Base-by-base conservation (phyloP, 37 sponge, comb jelly and placozoan species). In the Aplysina aerophoba region DNA sequence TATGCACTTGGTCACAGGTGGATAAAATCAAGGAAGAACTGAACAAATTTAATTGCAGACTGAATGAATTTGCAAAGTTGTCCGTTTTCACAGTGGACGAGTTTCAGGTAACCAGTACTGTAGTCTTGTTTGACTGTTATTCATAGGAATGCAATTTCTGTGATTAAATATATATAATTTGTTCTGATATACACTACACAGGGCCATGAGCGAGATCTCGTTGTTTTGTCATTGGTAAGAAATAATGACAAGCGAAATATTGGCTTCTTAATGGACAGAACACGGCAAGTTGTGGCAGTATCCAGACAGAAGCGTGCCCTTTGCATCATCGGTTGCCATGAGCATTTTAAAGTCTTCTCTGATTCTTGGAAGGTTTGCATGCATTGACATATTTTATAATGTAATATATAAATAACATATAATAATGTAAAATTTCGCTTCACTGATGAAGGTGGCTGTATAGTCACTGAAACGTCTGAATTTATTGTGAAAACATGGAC, bases 281-380 rank as follows among this genome's bases (percentile, higher is more conserved):
- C 75, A 30, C 44, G 86, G 38, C 79, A 54, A 27, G 86, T 85
- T 38, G 86, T 85, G 79, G 86, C 67, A 25, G 21, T 65, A 15
- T 85, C 86, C 15, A 61, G 86, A 39, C 86, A 85, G 50, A 85
- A 77, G 55, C 38, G 86, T 75, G 86, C 63, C 40, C 63, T 85
- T 38, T 85, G 75, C 79, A 85, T 85, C 35, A 57, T 85, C 15
- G 86, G 79, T 53, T 22, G 39, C 21, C 30, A 35, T 25, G 5
- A 17, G 19, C 83, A 62, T 67, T 24, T 28, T 14, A 50, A 55
- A 15, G 22, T 12, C 38, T 15, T 65, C 2, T 65, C 66, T 55
- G 25, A 33, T 69, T 31, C 71, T 6, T 69, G 71, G 71, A 69
- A 30, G 71, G 71, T 69, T 8, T 44, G 50, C 50, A 44, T 44